Conservation (phyloP, 2,888 invertebrate genomes). For the Tortrix viridana region DNA sequence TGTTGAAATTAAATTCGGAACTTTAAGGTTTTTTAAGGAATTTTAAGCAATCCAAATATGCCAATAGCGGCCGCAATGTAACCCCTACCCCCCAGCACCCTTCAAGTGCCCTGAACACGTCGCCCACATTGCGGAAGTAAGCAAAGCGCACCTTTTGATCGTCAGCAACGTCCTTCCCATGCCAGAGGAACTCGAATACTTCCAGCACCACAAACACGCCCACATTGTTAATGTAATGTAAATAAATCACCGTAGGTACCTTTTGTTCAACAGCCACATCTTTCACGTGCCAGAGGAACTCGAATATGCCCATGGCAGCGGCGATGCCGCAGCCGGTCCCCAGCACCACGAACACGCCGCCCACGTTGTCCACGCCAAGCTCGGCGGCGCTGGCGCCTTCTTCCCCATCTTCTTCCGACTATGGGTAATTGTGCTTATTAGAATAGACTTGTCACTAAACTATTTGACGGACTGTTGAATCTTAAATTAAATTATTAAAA, state of each 20-base stretch:
- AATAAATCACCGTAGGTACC: slow-evolving; percentile 75
- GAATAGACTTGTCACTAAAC: too few species aligned
- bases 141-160: slow-evolving; percentile 87
- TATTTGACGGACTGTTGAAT: too few species aligned
- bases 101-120: too few species aligned
- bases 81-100: too few species aligned
- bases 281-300: slow-evolving; percentile 95
- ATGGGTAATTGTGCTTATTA: background rate
- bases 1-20: too few species aligned
- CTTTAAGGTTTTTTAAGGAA: too few species aligned
- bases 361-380: slow-evolving; percentile 93
- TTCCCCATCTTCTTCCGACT: slow-evolving; percentile 65
- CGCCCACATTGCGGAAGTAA: background rate
- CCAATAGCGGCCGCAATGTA: too few species aligned
- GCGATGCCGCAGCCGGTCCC: slow-evolving; percentile 90
- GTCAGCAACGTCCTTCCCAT: slow-evolving; percentile 87
- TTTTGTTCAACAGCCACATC: slow-evolving; percentile 91
- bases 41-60: too few species aligned
- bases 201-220: too few species aligned
- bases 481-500: too few species aligned
- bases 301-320: slow-evolving; percentile 90
- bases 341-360: slow-evolving; percentile 95
- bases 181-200: too few species aligned
- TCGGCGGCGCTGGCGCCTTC: slow-evolving; percentile 78
- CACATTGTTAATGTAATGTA: background rate